Evolutionary conservation across 2,797 vertebrate genomes (phyloP).

Genomic region (Anguilla megastoma): DNA sequence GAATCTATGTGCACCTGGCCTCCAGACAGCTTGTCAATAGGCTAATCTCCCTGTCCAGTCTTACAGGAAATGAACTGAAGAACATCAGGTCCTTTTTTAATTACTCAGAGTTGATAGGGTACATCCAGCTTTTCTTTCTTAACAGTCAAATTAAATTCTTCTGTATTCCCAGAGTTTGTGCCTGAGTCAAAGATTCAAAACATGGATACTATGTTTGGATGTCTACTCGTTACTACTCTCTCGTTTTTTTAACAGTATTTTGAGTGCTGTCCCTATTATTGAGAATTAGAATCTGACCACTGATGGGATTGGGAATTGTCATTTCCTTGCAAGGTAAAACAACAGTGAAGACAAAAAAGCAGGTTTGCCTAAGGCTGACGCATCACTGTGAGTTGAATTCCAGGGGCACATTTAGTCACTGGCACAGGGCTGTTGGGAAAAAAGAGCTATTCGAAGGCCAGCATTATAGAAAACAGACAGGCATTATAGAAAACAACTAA

Average conservation of each 20-base stretch:
- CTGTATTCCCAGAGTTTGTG: slow-evolving; percentile 2
- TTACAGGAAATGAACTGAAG: slow-evolving; percentile 30
- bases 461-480: slow-evolving; percentile 28
- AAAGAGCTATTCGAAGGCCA: slow-evolving; percentile 3
- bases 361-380: slow-evolving; percentile 50
- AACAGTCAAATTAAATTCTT: not conserved
- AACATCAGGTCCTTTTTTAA: not conserved
- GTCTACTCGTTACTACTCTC: not conserved
- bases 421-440: slow-evolving; percentile 34
- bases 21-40: slow-evolving; percentile 34
- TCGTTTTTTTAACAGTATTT: not conserved
- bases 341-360: slow-evolving; percentile 46
- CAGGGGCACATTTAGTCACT: slow-evolving; percentile 56
- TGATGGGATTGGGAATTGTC: slow-evolving; percentile 5
- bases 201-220: not conserved
- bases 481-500: slow-evolving; percentile 7
- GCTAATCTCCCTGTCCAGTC: slow-evolving; percentile 25
- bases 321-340: slow-evolving; percentile 47
- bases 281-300: not conserved
- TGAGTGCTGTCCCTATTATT: not conserved
- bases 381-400: slow-evolving; percentile 46
- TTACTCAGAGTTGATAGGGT: slow-evolving; percentile 13
- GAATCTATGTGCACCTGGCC: slow-evolving; percentile 14
- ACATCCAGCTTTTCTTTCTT: not conserved
- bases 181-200: not conserved